Evolutionary conservation across 2,888 invertebrate genomes (phyloP), one percentile per base, ranked within the genome.

Genomic region (Phytoseiulus persimilis): DNA sequence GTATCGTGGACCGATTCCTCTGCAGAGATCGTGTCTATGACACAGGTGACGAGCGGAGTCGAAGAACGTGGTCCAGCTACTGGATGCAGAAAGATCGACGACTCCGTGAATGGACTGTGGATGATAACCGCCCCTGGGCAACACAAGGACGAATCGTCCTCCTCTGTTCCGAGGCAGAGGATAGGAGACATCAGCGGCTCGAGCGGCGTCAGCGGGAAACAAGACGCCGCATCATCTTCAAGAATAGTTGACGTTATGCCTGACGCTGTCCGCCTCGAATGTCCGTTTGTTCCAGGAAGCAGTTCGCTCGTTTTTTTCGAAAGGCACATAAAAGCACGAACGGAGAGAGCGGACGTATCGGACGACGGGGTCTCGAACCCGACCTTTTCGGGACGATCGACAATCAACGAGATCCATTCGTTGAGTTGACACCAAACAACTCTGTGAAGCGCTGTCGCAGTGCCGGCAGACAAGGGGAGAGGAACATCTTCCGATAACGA

Each of bases 351-450:
- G 28, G 65, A 65, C 18, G 65, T 65, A 65, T 65, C 65, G 65
- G 18, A 39, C 39, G 65, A 2, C 65, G 23, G 1, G 11, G 28
- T 23, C 28, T 28, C 65, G 65, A 65, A 65, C 65, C 18, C 65
- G 65, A 65, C 1, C 5, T 2, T 65, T 28, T 28, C 65, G 28
- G 18, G 18, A 65, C 14, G 65, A 65, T 65, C 65, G 65, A 65
- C 31, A 31, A 31, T 32, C 87, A 33, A 87, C 32, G 87, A 33
- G 33, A 87, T 87, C 32, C 87, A 87, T 87, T 87, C 33, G 87
- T 87, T 87, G 87, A 87, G 33, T 87, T 87, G 87, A 28, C 65
- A 65, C 23, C 65, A 23, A 14, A 23, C 65, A 18, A 65, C 23
- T 65, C 2, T 39, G 39, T 39, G 39, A 3, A 39, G 39, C 39